Evolutionary conservation across 2,888 invertebrate genomes (phyloP), one percentile per base, ranked within the genome.

Genomic region (Dryadula phaetusa): DNA sequence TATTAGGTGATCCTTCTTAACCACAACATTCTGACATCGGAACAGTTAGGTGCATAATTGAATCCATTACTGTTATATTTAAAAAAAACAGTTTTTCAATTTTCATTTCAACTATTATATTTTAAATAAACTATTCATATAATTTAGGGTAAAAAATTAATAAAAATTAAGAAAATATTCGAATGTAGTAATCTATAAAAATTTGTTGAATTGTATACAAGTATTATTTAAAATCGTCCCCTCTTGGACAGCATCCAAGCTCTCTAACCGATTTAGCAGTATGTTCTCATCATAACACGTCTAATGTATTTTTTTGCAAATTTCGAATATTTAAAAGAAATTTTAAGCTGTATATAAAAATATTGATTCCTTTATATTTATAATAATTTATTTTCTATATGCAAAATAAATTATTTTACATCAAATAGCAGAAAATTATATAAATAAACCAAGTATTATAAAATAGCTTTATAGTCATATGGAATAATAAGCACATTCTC

Each of bases 381-480:
- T 14, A 47, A 25, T 25, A 6, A 10, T n/a, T 16, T 10, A 16
- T 28, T 10, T 1, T 0, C 28, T 28, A 52, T 16, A n/a, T 7
- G 37, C 18, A n/a, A 0, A 5, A n/a, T 37, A n/a, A 7, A n/a
- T n/a, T 37, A 8, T 14, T 3, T 34, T 22, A 54, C 20, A n/a
- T 8, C 5, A 28, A 16, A 28, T 10, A n/a, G 37, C 3, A 10
- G 10, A 37, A 46, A 46, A 44, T 44, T 44, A 44, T 44, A 37
- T 12, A 54, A 54, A 34, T 54, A 54, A 7, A 54, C 3, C 54
- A 37, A 20, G 20, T 78, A 72, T 18, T 25, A 52, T 20, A 53
- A 32, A 42, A 53, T n/a, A 28, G 6, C 32, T 16, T 42, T 25
- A 60, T 12, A 60, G 28, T 44, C 44, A 16, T 18, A 44, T 44